Evolutionary conservation across 1,140 invertebrate species (phyloP), one percentile per base, ranked within the genome.

Genomic region (Galleria mellonella): DNA sequence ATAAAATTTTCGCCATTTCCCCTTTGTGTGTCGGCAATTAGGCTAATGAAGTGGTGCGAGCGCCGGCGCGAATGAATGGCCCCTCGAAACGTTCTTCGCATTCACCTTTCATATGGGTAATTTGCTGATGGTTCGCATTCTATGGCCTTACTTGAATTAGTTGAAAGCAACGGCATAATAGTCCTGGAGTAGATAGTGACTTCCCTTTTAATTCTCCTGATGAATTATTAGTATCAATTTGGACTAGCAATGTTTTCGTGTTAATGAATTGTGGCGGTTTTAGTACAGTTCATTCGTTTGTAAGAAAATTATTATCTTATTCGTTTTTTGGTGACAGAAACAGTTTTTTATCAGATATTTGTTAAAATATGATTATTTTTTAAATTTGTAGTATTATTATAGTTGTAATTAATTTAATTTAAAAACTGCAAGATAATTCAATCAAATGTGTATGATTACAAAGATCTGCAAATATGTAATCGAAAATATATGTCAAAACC

Each of bases 71-170:
- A 74, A 75, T 83, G 76, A 79, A 81, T 79, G 56, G 68, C 55
- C 47, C 64, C 62, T 37, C 51, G 15, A 51, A 49, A 55, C 62
- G 70, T 68, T 79, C 76, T 67, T 72, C 47, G 64, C 65, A 73
- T 76, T 72, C 71, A 81, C 76, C 72, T 83, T 81, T 83, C 76
- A 83, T 81, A 75, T 74, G 65, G 71, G 63, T 57, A 76, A 77
- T 81, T 76, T 69, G 66, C 72, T 77, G 70, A 78, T 75, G 72
- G 55, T 63, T 50, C 53, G 47, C 36, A 53, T 57, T 67, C 53
- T 49, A 58, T 62, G 42, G 49, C 56, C 47, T 59, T 53, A 67
- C 55, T 63, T 57, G 64, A 59, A 70, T 65, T 63, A 64, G 52
- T 57, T 65, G 53, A 47, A 55, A 44, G 48, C 40, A 56, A 8